phyloP scores from a whole-genome alignment of 2,113 vertebrate species.

The Colinus virginianus region DNA sequence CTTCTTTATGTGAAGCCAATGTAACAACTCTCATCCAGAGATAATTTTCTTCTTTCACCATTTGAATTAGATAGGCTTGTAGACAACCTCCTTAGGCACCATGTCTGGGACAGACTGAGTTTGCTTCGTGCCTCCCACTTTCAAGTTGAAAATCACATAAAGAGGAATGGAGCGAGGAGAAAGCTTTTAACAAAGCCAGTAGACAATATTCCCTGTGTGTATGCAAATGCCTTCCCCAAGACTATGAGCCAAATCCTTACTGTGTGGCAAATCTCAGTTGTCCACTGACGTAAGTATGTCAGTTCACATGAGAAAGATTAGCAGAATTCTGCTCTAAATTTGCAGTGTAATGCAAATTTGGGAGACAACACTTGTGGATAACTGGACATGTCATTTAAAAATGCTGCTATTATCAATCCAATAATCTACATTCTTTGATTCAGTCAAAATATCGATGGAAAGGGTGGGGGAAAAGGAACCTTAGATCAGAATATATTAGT shows the following conservation, averaged over 20 bases:
- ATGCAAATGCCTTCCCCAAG: conserved; percentile 27
- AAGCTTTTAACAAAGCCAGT: conserved; percentile 38
- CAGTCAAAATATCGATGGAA: neutral
- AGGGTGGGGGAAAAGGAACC: neutral
- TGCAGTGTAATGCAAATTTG: conserved; percentile 18
- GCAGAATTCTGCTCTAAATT: conserved; percentile 39
- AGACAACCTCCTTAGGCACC: neutral
- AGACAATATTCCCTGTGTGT: conserved; percentile 30
- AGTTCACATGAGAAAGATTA: conserved; percentile 58
- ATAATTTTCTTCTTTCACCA: neutral
- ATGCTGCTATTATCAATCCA: neutral
- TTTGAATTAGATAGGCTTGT: neutral
- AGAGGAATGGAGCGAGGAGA: neutral
- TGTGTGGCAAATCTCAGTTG: conserved; percentile 45
- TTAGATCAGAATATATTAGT: neutral
- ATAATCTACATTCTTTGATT: neutral
- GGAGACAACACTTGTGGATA: neutral
- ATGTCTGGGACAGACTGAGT: neutral
- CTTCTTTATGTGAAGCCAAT: neutral
- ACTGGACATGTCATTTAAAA: conserved; percentile 7
- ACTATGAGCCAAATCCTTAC: conserved; percentile 54
- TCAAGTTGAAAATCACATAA: neutral
- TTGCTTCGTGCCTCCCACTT: neutral
- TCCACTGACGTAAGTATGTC: conserved; percentile 55
- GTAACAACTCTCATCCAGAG: neutral